Base-by-base conservation (phyloP, 1,140 invertebrate genomes). In the Philaenus spumarius region DNA sequence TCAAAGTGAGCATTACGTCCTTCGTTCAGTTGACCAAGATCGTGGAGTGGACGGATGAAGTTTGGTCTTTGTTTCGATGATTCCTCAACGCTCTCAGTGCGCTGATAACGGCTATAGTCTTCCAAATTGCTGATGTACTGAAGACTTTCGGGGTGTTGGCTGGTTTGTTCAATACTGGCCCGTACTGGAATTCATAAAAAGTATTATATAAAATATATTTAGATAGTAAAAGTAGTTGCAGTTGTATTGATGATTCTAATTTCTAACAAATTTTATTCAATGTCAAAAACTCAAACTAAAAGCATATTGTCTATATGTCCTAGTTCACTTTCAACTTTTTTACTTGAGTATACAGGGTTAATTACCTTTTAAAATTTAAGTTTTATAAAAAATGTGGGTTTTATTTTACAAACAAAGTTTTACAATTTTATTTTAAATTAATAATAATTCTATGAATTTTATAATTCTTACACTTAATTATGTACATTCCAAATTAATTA, bases 1-100 rank as follows among this genome's bases (percentile, higher is more conserved):
- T 97, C 94, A 69, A 98, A 97, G 71, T 96, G 93, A 60, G 90
- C 91, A 73, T 93, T 93, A 58, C 87, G 80, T 54, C 92, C 92
- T 76, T 97, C 94, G 72, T 89, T 84, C 23, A 94, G 79, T 69
- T 93, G 88, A 46, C 90, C 90, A 60, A 94, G 77, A 72, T 93
- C 86, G 71, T 89, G 85, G 65, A 96, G 79, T 66, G 90, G 88
- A 68, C 90, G 86, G 68, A 95, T 92, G 74, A 96, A 95, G 61
- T 86, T 83, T 48, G 92, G 92, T 69, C 83, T 80, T 72, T 90
- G 88, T 60, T 83, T 80, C 63, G 79, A 77, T 62, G 80, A 83
- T 75, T 91, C 88, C 67, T 91, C 89, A 61, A 88, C 73, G 67
- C 85, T 90, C 71, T 91, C 87, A 69, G 84, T 84, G 59, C 86